These are phyloP conservation scores for Epinephelus awoara DNA, from an alignment of 2,797 vertebrate species.

Conservation along the genomic window DNA sequence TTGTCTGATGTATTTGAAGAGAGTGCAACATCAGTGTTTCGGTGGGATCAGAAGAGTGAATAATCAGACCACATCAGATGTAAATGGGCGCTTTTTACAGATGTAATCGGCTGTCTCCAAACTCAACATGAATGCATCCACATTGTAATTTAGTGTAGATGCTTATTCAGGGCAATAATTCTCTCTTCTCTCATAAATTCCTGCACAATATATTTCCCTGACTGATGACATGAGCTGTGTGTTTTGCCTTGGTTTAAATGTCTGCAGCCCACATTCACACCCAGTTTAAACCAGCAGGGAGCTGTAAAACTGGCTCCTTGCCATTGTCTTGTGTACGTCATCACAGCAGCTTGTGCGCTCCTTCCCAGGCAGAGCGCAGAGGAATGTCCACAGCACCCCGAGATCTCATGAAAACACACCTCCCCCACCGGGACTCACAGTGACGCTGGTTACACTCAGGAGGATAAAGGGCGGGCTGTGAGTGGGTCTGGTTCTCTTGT, in stretches of 20 bases:
- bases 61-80: no score
- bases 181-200: neutral
- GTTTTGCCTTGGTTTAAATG: neutral
- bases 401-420: constrained; percentile 42
- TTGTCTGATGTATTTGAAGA: no score
- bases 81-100: no score
- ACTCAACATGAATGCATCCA: neutral
- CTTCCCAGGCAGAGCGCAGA: constrained; percentile 47
- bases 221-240: constrained; percentile 2
- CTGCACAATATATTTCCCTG: neutral
- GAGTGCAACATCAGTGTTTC: no score
- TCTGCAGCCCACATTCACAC: constrained; percentile 40
- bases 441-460: constrained; percentile 39
- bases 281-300: constrained; percentile 38
- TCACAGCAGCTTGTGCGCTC: constrained; percentile 36
- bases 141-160: neutral
- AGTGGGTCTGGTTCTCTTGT: neutral
- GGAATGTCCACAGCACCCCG: constrained; percentile 61
- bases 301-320: constrained; percentile 41
- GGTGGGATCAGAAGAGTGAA: no score
- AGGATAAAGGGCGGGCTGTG: neutral
- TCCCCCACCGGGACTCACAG: constrained; percentile 17
- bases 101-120: neutral
- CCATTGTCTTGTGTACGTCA: constrained; percentile 52
- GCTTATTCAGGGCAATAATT: neutral